Base-by-base conservation (phyloP, 1,140 invertebrate species). In the Pseudomyrmex dendroicus region DNA sequence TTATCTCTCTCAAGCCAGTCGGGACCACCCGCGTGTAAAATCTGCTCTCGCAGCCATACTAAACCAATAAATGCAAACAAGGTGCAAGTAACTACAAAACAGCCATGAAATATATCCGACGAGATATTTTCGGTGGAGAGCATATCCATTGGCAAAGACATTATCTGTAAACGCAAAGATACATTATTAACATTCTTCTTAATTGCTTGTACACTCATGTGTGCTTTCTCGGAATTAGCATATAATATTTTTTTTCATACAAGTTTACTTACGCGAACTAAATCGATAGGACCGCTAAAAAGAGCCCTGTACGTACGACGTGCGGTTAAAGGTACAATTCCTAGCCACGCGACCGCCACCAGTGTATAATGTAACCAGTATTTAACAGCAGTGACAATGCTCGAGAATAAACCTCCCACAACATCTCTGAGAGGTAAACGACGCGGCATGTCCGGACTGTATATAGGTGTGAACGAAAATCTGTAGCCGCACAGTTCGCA, bases 391-490 rank as follows among this genome's bases (percentile, higher is more conserved):
- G 98, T 98, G 2, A 97, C 96, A 9, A 99, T 96, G 84, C 98
- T 99, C 4, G 96, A 96, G 63, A 99, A 95, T 20, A 99, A 94
- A 1, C 99, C 99, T 76, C 96, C 97, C 0, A 98, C 95, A 0
- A 99, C 98, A 93, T 99, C 98, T 86, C 96, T 96, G 25, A 99
- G 95, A 0, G 99, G 99, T 85, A 99, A 94, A 82, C 99, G 95
- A 64, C 99, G 97, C 10, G 99, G 99, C 99, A 99, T 99, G 92
- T 99, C 99, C 25, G 99, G 98, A 10, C 98, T 98, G 95, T 99
- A 99, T 87, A 99, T 99, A 78, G 99, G 99, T 91, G 98, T 99
- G 92, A 99, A 99, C 2, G 98, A 98, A 95, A 99, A 99, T 50
- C 98, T 96, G 93, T 99, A 98, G 85, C 99, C 98, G 93, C 99